phyloP scores from a whole-genome alignment of 2,888 invertebrate species.

The Orchestes rusci region DNA sequence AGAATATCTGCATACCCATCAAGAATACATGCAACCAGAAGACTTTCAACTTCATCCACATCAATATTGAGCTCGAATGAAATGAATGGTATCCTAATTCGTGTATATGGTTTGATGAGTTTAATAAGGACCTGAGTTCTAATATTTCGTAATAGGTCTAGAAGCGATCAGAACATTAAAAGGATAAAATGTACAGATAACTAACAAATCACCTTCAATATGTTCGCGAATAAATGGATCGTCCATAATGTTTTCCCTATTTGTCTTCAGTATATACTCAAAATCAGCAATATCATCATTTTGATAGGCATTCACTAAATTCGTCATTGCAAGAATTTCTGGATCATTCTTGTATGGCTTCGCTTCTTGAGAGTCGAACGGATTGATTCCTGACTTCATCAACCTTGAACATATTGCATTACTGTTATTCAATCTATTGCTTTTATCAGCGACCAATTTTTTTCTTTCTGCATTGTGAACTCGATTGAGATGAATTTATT shows the following conservation, averaged over 20 bases:
- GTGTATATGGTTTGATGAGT: conserved; percentile 94
- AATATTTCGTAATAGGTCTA: conserved; percentile 88
- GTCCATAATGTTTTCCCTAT: conserved; percentile 95
- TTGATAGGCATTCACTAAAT: conserved; percentile 93
- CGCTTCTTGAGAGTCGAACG: conserved; percentile 99
- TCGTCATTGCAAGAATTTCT: conserved; percentile 98
- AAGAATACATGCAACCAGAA: conserved; percentile 94
- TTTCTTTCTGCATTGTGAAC: not conserved
- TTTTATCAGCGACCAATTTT: no score
- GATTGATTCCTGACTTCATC: conserved; percentile 99
- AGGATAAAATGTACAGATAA: not conserved
- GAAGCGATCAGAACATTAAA: not conserved
- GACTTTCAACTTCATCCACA: conserved; percentile 89
- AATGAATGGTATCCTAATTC: conserved; percentile 96
- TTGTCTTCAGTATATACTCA: conserved; percentile 90
- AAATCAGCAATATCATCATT: conserved; percentile 98
- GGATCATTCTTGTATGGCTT: conserved; percentile 99
- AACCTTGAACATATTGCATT: conserved; percentile 52
- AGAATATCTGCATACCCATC: conserved; percentile 74
- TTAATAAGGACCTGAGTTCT: conserved; percentile 96
- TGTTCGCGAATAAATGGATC: conserved; percentile 99
- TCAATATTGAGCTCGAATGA: conserved; percentile 92
- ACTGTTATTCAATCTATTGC: no score
- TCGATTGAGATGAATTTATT: not conserved
- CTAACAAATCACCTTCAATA: conserved; percentile 66